Base-by-base conservation (phyloP, 2,113 vertebrate species). In the Plecturocebus donacophilus region DNA sequence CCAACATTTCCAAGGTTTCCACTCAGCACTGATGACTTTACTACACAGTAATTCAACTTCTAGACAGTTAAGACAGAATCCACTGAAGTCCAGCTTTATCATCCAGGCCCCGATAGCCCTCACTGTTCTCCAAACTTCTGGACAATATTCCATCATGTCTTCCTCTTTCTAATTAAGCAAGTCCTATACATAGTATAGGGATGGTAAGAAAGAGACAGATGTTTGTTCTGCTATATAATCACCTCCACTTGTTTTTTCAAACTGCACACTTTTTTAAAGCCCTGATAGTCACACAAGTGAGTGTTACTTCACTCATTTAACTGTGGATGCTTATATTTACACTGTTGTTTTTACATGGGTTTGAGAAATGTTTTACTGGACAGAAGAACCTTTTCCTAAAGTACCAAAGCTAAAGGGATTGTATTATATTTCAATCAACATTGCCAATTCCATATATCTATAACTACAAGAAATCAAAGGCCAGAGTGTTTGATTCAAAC, bases 391-490 rank as follows among this genome's bases (percentile, higher is more conserved):
- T 76, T 20, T 40, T 92, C 25, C 54, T 66, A 64, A 94, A 81
- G 35, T 94, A 81, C 14, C 49, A 77, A 45, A 91, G 6, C 64
- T 84, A 40, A 92, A 93, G 80, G 7, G 14, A 92, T 10, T 38
- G 16, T 2, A 66, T 47, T 81, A 61, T 81, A 79, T 80, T 87
- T 87, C 56, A 83, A 27, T 61, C 47, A 94, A 35, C 56, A 94
- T 66, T 54, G n/a, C 27, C 38, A 89, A 81, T 66, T 73, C 17
- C 20, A 23, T 75, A 38, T 0, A 80, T 47, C 19, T 70, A 32
- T 21, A 97, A 56, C n/a, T 42, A 84, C 0, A 86, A 93, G 38
- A 96, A 97, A 71, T 91, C 70, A 88, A 91, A 97, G 52, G 9
- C 71, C 32, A 76, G n/a, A 92, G 30, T 40, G 3, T 77, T 83